Evolutionary conservation across 2,797 vertebrate species (phyloP).

Genomic region (Sebastes kiyomatsui): DNA sequence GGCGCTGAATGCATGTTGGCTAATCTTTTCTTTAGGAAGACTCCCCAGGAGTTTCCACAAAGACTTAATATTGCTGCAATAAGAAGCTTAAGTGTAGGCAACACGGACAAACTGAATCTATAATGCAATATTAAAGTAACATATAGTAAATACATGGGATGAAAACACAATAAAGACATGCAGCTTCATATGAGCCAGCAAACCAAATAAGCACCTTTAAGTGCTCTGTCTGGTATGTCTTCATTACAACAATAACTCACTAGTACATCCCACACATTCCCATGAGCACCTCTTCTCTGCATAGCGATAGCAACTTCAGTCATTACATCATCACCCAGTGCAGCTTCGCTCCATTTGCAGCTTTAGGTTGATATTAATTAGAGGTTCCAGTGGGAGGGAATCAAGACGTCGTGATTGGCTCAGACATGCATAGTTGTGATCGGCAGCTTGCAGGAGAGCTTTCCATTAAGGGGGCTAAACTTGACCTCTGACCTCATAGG

Average conservation of each 20-base stretch:
- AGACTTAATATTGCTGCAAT: slow-evolving; percentile 38
- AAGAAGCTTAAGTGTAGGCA: slow-evolving; percentile 20
- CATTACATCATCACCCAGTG: slow-evolving; percentile 58
- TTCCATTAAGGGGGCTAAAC: slow-evolving; percentile 51
- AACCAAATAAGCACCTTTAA: slow-evolving; percentile 19
- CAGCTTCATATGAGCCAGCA: slow-evolving; percentile 1
- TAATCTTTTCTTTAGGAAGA: slow-evolving; percentile 40
- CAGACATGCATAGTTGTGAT: slow-evolving; percentile 17
- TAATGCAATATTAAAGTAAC: background rate
- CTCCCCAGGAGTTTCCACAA: slow-evolving; percentile 40
- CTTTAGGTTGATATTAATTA: slow-evolving; percentile 51
- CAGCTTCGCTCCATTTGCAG: slow-evolving; percentile 28
- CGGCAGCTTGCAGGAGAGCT: slow-evolving; percentile 49
- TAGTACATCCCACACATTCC: slow-evolving; percentile 48
- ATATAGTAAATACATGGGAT: slow-evolving; percentile 10
- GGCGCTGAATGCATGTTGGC: slow-evolving; percentile 26
- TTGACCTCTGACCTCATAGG: slow-evolving; percentile 60
- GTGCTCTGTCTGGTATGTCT: slow-evolving; percentile 22
- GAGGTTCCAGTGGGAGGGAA: slow-evolving; percentile 12
- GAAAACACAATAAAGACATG: slow-evolving; percentile 29
- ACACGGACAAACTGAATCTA: background rate
- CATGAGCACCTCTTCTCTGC: slow-evolving; percentile 41
- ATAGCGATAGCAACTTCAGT: background rate
- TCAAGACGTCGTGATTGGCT: slow-evolving; percentile 19
- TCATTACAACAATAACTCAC: slow-evolving; percentile 44